These are phyloP conservation scores for Troides helena DNA, from an alignment of 2,888 invertebrate species.

Conservation along the genomic window DNA sequence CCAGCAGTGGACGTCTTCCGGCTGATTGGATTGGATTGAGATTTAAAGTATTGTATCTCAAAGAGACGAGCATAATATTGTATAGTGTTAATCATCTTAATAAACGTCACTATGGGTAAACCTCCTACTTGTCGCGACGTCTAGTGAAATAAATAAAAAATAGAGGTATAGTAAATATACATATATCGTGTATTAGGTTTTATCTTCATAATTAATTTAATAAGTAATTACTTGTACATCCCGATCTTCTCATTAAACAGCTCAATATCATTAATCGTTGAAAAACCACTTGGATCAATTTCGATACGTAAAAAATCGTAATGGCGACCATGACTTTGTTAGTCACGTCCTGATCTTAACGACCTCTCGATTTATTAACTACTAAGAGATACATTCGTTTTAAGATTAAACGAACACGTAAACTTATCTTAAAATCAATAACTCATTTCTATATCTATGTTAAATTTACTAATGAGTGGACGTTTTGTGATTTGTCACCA, in stretches of 20 bases:
- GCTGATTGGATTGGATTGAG: too few species aligned
- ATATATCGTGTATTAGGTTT: neutral
- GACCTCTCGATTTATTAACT: neutral
- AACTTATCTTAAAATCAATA: neutral
- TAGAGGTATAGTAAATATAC: neutral
- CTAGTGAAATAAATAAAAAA: too few species aligned
- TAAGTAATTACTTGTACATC: too few species aligned
- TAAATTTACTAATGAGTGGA: neutral
- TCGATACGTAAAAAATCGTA: slow-evolving; percentile 15
- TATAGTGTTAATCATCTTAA: too few species aligned
- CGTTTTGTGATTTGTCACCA: neutral
- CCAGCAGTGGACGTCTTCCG: too few species aligned
- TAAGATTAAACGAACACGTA: neutral
- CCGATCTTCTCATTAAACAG: neutral
- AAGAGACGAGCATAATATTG: too few species aligned
- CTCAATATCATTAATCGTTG: slow-evolving; percentile 7
- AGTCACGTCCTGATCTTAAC: slow-evolving; percentile 20
- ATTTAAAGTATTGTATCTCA: too few species aligned
- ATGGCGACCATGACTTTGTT: slow-evolving; percentile 26
- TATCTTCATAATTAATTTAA: neutral
- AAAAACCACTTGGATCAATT: slow-evolving; percentile 17
- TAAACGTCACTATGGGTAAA: too few species aligned
- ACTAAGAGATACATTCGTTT: neutral
- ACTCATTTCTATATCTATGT: neutral
- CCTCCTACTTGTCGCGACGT: too few species aligned